Evolutionary conservation across 37 sponge, comb jelly and placozoan genomes (phyloP), one percentile per base, ranked within the genome.

Genomic region (Corticium candelabrum): DNA sequence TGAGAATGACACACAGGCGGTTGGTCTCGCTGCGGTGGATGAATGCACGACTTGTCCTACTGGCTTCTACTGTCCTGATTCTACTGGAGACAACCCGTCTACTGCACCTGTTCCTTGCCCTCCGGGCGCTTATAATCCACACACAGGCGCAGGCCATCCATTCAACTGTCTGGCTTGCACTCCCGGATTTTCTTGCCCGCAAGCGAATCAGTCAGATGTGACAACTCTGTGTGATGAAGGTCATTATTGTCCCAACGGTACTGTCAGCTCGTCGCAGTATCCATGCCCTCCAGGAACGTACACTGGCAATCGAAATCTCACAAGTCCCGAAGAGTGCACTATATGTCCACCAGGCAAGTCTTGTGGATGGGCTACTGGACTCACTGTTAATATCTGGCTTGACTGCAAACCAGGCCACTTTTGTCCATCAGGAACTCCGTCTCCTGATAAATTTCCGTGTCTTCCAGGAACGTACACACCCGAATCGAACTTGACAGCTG

Each of bases 21-120:
- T 32, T 34, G 73, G 73, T 29, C 36, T 70, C 33, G 78, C 69
- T 3, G 15, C 40, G 7, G 40, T 34, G 2, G 68, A 2, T 67
- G 83, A 40, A 4, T 82, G 77, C 68, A 43, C 56, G 39, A 41
- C 40, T 74, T 82, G 83, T 36, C 40, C 83, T 2, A 40, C 77
- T 31, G 83, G 83, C 34, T 80, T 80, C 78, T 82, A 78, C 69
- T 82, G 83, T 37, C 83, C 83, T 5, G 83, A 50, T 2, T 77
- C 78, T 39, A 39, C 79, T n/a, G 74, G 35, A 2, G 79, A 40
- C 27, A 37, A 70, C 3, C 15, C 78, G 5, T 39, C 30, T 27
- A 37, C 78, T 2, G 67, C 73, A 34, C 73, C 78, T n/a, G 34
- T 37, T 35, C 57, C 41, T 38, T 82, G 83, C 70, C 83, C 83